These are phyloP conservation scores for Podabrus alpinus DNA, from an alignment of 2,888 invertebrate species.

Conservation along the genomic window DNA sequence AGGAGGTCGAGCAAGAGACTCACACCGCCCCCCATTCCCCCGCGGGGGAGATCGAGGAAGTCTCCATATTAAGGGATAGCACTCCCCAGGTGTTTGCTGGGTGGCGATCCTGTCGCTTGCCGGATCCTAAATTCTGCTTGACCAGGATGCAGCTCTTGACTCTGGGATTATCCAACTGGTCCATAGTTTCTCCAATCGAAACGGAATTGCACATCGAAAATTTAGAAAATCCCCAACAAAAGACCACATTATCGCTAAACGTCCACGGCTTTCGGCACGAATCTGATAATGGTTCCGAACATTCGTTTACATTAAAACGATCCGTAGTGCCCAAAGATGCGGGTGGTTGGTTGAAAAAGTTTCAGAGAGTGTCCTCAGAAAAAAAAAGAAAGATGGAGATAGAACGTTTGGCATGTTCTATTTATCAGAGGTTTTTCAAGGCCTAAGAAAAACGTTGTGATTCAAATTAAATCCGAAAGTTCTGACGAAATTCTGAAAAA, in stretches of 20 bases:
- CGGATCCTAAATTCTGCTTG: too few relatives aligned
- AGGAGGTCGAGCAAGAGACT: too few relatives aligned
- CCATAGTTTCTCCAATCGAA: slow-evolving; percentile 80
- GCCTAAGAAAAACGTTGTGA: slow-evolving; percentile 83
- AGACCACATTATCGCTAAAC: slow-evolving; percentile 91
- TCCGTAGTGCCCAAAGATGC: slow-evolving; percentile 71
- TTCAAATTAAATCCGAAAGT: slow-evolving; percentile 73
- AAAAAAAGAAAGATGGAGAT: slow-evolving; percentile 85
- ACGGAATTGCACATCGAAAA: slow-evolving; percentile 94
- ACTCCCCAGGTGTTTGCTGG: too few relatives aligned
- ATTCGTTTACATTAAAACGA: slow-evolving; percentile 95
- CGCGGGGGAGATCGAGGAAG: too few relatives aligned
- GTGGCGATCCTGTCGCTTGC: too few relatives aligned
- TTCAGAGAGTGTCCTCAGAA: slow-evolving; percentile 76
- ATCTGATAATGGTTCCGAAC: slow-evolving; percentile 94
- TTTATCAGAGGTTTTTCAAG: slow-evolving; percentile 84
- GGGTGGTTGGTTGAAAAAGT: slow-evolving; percentile 81
- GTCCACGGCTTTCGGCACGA: slow-evolving; percentile 96
- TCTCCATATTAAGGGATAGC: too few relatives aligned
- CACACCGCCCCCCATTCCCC: too few relatives aligned
- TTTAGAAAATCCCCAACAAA: slow-evolving; percentile 91
- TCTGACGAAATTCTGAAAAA: slow-evolving; percentile 70
- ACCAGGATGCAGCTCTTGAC: too few relatives aligned
- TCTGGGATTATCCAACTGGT: slow-evolving; percentile 93
- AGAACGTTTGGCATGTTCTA: slow-evolving; percentile 75